Evolutionary conservation across 2,113 vertebrate genomes (phyloP).

Genomic region (Miniopterus natalensis): DNA sequence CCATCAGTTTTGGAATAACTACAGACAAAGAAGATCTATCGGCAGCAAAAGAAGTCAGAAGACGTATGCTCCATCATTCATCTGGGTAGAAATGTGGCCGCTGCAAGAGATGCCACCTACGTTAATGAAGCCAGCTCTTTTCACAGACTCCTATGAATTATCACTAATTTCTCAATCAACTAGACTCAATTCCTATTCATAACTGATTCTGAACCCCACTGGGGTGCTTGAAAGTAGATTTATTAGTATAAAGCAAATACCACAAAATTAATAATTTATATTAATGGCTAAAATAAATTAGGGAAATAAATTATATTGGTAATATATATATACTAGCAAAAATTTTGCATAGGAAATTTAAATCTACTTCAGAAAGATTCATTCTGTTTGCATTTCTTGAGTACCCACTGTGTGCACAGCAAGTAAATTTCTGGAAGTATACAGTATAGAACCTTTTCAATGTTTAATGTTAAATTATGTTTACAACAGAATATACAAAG

Average conservation of each 20-base stretch:
- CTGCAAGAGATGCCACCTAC: slow-evolving; percentile 88
- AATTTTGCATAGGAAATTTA: slow-evolving; percentile 60
- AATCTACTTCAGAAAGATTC: slow-evolving; percentile 14
- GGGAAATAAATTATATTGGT: slow-evolving; percentile 33
- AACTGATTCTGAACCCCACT: slow-evolving; percentile 57
- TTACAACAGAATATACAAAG: background rate
- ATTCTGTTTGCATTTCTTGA: slow-evolving; percentile 45
- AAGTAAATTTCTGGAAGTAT: background rate
- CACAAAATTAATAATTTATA: slow-evolving; percentile 19
- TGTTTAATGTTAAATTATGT: slow-evolving; percentile 48
- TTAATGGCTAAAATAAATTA: background rate
- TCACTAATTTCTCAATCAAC: slow-evolving; percentile 85
- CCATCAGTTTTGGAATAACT: slow-evolving; percentile 95
- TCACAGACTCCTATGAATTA: slow-evolving; percentile 85
- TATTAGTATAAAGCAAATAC: slow-evolving; percentile 31
- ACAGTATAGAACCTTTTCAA: background rate
- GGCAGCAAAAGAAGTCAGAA: slow-evolving; percentile 88
- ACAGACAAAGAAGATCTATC: slow-evolving; percentile 90
- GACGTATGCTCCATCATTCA: slow-evolving; percentile 90
- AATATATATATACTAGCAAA: slow-evolving; percentile 16
- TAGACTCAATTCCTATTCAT: slow-evolving; percentile 83
- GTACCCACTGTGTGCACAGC: background rate
- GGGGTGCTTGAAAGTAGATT: slow-evolving; percentile 57
- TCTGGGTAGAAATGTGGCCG: slow-evolving; percentile 96
- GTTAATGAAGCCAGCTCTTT: slow-evolving; percentile 85